Base-by-base conservation (phyloP, 1,140 invertebrate species). In the Temnothorax longispinosus region DNA sequence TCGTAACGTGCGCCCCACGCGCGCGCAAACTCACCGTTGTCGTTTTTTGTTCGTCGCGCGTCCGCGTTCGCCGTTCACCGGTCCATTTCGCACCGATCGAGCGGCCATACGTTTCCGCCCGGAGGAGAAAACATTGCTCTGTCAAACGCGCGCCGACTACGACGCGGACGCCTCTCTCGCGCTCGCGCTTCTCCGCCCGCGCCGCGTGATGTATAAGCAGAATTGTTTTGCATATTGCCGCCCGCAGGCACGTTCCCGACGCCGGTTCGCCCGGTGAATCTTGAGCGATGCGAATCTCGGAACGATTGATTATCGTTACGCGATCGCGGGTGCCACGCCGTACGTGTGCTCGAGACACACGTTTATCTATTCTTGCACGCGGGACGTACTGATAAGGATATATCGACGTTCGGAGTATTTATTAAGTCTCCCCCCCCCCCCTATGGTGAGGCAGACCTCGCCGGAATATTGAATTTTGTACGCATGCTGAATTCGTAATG, bases 61-160 rank as follows among this genome's bases (percentile, higher is more conserved):
- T 41, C 15, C 41, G 27, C 35, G 27, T 62, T n/a, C 52, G 18
- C 21, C 77, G 44, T 58, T 72, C 56, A 15, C 69, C 58, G 88
- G 76, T 88, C 89, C 86, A 88, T 90, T 90, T 86, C 88, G 72
- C 88, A 35, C 89, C 89, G 89, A 90, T 90, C 60, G 78, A 89
- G 44, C n/a, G 77, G 77, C 58, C 52, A 32, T 58, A 76, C 58
- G 69, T 52, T 47, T 64, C n/a, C 27, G 27, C 52, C 56, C 44
- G 62, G n/a, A 54, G 81, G 52, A 27, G 27, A 41, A 76, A 87
- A 82, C 84, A 56, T 74, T 69, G 69, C 71, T 54, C 52, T 81
- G 88, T 82, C 84, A 58, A 87, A 85, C 84, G 88, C 80, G 52
- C 21, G 21, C 15, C 47, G 21, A 38, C 27, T 74, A 60, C 67